Conservation (phyloP, 2,888 invertebrate species). For the Diplazon laetatorius region DNA sequence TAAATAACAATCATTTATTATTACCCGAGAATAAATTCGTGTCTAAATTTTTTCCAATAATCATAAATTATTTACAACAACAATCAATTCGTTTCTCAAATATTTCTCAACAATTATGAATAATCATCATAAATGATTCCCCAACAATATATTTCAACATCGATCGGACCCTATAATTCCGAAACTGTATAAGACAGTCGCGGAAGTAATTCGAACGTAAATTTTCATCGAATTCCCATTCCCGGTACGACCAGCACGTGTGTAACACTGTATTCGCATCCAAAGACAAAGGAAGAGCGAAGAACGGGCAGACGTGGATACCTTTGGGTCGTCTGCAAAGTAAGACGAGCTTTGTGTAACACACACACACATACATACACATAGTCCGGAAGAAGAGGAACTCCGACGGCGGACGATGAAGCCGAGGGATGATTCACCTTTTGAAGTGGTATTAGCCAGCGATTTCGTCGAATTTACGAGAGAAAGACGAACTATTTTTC, state of each 20-base stretch:
- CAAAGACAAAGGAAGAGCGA: constrained; percentile 38
- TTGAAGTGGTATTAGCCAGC: constrained; percentile 70
- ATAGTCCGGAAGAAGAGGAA: constrained; percentile 6
- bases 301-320: background rate
- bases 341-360: background rate
- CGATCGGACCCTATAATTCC: too few relatives aligned
- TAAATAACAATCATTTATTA: too few relatives aligned
- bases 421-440: constrained; percentile 45
- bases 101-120: too few relatives aligned
- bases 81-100: too few relatives aligned
- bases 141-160: too few relatives aligned
- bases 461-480: constrained; percentile 64
- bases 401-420: constrained; percentile 5
- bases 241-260: background rate
- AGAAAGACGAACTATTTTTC: constrained; percentile 25
- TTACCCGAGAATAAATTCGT: too few relatives aligned
- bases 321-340: constrained; percentile 16
- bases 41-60: too few relatives aligned
- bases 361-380: constrained; percentile 18
- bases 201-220: too few relatives aligned
- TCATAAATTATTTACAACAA: too few relatives aligned
- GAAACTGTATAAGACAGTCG: too few relatives aligned
- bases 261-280: constrained; percentile 8
- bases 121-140: too few relatives aligned
- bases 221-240: background rate